phyloP scores from a whole-genome alignment of 2,113 vertebrate genomes.

The Cebidichthys violaceus region DNA sequence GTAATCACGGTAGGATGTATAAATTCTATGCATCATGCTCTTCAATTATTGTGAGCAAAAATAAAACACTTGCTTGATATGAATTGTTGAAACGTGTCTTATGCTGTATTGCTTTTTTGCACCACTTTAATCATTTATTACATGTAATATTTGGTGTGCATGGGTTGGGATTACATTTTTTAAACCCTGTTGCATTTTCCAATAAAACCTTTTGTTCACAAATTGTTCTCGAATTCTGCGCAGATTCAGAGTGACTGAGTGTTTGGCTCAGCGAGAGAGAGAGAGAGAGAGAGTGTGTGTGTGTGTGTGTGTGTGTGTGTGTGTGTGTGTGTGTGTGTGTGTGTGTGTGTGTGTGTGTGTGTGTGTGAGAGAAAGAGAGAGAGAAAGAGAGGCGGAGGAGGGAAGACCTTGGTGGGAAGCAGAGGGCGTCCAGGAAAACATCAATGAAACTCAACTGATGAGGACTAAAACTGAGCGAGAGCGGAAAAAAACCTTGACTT shows the following conservation, averaged over 20 bases:
- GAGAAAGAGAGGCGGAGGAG: conserved; percentile 4
- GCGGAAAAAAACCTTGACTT: conserved; percentile 64
- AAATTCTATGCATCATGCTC: background rate
- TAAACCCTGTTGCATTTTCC: background rate
- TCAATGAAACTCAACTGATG: conserved; percentile 73
- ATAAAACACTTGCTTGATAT: background rate
- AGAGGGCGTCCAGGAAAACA: conserved; percentile 77
- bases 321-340: background rate
- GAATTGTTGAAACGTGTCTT: background rate
- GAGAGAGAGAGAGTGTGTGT: background rate
- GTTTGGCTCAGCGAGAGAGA: conserved; percentile 17
- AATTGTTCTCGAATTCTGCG: conserved; percentile 22
- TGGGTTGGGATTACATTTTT: background rate
- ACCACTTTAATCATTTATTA: background rate
- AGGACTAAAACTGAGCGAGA: conserved; percentile 58
- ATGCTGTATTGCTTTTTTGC: background rate
- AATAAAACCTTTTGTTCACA: background rate
- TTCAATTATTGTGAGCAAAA: conserved; percentile 8
- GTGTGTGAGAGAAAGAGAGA: background rate
- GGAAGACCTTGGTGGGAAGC: conserved; percentile 70
- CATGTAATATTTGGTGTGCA: background rate
- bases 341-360: background rate
- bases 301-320: background rate
- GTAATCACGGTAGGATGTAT: conserved; percentile 1
- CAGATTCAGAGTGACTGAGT: conserved; percentile 41